These are phyloP conservation scores for Liodrosophila aerea DNA, from an alignment of 2,888 invertebrate genomes.

Conservation along the genomic window DNA sequence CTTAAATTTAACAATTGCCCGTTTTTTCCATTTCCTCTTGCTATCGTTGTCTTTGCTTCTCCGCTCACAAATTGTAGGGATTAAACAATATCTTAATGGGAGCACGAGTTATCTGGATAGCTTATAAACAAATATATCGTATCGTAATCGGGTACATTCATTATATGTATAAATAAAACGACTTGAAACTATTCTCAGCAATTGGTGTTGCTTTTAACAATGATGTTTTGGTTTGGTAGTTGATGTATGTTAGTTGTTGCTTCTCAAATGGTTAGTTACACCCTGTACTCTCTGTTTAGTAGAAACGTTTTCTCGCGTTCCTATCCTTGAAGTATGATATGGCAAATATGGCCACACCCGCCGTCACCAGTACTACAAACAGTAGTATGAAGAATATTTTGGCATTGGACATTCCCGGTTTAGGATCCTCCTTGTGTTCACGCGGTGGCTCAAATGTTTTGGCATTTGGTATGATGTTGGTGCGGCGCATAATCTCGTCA, in stretches of 20 bases:
- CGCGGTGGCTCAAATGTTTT: slow-evolving; percentile 94
- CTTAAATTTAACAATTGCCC: slow-evolving; percentile 73
- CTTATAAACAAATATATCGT: slow-evolving; percentile 47
- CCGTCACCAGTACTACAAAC: slow-evolving; percentile 90
- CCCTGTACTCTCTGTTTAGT: too few relatives aligned
- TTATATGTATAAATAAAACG: slow-evolving; percentile 54
- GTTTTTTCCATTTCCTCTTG: slow-evolving; percentile 23
- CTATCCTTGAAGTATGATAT: slow-evolving; percentile 97
- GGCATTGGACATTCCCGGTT: slow-evolving; percentile 93
- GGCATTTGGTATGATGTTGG: slow-evolving; percentile 93
- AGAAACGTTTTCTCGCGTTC: slow-evolving; percentile 92
- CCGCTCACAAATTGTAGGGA: slow-evolving; percentile 15
- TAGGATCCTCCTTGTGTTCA: slow-evolving; percentile 94
- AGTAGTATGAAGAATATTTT: slow-evolving; percentile 95
- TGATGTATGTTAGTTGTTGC: slow-evolving; percentile 3
- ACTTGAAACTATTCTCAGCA: slow-evolving; percentile 44
- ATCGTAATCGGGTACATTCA: slow-evolving; percentile 43
- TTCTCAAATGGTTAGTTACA: too few relatives aligned
- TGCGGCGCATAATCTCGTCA: slow-evolving; percentile 85
- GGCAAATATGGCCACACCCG: slow-evolving; percentile 92
- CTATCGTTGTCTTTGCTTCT: slow-evolving; percentile 24
- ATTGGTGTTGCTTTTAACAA: slow-evolving; percentile 45
- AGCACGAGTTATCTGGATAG: slow-evolving; percentile 21
- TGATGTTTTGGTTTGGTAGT: slow-evolving; percentile 45
- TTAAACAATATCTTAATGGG: slow-evolving; percentile 2